Base-by-base conservation (phyloP, 2,888 invertebrate species). In the Limnephilus auricula region DNA sequence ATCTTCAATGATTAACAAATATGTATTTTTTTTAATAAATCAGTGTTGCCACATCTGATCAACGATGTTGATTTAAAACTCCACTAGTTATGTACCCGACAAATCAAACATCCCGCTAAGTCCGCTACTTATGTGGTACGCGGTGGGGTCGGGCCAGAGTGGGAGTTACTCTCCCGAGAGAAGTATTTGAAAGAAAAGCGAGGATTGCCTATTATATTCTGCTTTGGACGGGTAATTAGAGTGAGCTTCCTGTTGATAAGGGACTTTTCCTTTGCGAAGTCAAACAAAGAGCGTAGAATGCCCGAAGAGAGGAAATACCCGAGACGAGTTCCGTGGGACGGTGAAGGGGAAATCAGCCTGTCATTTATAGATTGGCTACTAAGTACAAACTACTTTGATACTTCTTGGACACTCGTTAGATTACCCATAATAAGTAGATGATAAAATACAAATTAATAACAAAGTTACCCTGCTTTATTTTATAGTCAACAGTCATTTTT, bases 221-320 rank as follows among this genome's bases (percentile, higher is more conserved):
- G 31, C 83, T 82, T 45, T 89, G 65, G 86, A 79, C 83, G 37
- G 86, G 91, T 89, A 91, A 91, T 91, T 89, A 91, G 89, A 91
- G 86, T 91, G 90, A 89, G 91, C 80, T 90, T 82, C 86, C 34
- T 87, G 88, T 91, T 91, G 91, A 91, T 40, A 90, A 37, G 40
- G 82, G 87, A 91, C 89, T 91, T 91, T 91, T 90, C 79, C 83
- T 91, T 91, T 86, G 78, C 89, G n/a, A 90, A 91, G 87, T 87
- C 89, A 91, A 91, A 91, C 91, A 91, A 37, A 82, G 84, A 84
- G 65, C n/a, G 25, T 5, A 6, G 65, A 65, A 65, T 65, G 65
- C 65, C n/a, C n/a, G 65, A 25, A 65, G 25, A 65, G 25, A 65
- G 65, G 25, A 25, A n/a, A 65, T 4, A 65, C 45, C 15, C 45